Evolutionary conservation across 2,113 vertebrate species (phyloP).

Genomic region (Corynorhinus townsendii): DNA sequence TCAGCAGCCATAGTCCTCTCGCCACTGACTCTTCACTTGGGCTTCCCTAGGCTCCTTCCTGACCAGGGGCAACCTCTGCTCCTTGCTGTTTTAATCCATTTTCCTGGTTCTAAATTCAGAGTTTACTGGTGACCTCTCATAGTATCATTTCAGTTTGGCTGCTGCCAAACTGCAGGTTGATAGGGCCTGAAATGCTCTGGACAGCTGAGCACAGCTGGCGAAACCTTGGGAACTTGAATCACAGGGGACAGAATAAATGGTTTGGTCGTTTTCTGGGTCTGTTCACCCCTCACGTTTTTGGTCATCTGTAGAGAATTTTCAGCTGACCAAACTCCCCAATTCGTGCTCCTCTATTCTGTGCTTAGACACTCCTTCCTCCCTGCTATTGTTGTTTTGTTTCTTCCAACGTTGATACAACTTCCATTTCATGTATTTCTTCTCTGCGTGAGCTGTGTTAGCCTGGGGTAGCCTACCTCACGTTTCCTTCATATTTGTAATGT

Average conservation of each 20-base stretch:
- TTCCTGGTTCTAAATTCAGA: background rate
- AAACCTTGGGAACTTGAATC: no score
- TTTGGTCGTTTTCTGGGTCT: fast-evolving
- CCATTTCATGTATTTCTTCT: background rate
- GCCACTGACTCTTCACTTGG: no score
- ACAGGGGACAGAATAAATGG: background rate
- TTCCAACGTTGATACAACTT: no score
- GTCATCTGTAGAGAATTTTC: background rate
- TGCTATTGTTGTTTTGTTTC: background rate
- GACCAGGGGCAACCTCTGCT: background rate
- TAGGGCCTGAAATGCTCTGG: background rate
- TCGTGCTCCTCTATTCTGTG: background rate
- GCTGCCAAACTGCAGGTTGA: background rate
- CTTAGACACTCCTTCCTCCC: background rate
- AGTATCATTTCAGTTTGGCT: background rate
- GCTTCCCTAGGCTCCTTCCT: no score
- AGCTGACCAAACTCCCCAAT: no score
- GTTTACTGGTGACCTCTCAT: no score
- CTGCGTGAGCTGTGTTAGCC: no score
- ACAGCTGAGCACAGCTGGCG: background rate
- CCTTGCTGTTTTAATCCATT: no score
- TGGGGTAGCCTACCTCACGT: no score
- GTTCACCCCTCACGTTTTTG: fast-evolving
- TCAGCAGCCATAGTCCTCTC: no score
- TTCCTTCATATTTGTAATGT: no score